phyloP scores from a whole-genome alignment of 2,113 vertebrate species.

The Aphyosemion australe region DNA sequence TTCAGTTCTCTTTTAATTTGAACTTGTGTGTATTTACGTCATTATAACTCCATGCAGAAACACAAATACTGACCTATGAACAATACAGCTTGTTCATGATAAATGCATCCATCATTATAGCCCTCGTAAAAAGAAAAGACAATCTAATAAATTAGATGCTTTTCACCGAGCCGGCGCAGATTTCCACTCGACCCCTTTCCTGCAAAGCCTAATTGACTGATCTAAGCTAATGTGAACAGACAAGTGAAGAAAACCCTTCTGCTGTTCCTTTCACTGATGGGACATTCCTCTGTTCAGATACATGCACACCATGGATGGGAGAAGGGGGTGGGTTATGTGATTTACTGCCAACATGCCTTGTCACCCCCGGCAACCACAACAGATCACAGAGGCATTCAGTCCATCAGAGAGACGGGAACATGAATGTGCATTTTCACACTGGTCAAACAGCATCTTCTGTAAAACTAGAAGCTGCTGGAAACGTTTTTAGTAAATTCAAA shows the following conservation, averaged over 20 bases:
- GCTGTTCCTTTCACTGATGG: conserved; percentile 32
- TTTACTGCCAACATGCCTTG: conserved; percentile 31
- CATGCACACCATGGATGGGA: conserved; percentile 10
- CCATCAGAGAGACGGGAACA: not conserved
- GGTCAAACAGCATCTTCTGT: not conserved
- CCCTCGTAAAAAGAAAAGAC: not conserved
- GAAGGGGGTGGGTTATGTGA: conserved; percentile 9
- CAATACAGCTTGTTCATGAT: not conserved
- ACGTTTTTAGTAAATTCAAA: too few species aligned
- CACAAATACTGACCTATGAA: conserved; percentile 1
- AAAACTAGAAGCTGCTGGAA: not conserved
- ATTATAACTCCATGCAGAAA: not conserved
- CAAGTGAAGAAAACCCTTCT: conserved; percentile 52
- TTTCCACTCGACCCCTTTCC: conserved; percentile 32
- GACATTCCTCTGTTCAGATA: conserved; percentile 33
- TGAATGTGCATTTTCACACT: not conserved
- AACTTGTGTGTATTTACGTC: not conserved
- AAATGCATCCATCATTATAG: conserved; percentile 17
- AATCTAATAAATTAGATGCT: conserved; percentile 16
- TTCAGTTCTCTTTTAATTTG: too few species aligned
- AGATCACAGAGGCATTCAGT: conserved; percentile 25
- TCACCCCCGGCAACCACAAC: conserved; percentile 26
- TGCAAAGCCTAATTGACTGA: conserved; percentile 47
- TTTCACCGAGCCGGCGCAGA: conserved; percentile 16
- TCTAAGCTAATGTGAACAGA: conserved; percentile 51